Conservation (phyloP, 1,140 invertebrate genomes). For the Mya arenaria region DNA sequence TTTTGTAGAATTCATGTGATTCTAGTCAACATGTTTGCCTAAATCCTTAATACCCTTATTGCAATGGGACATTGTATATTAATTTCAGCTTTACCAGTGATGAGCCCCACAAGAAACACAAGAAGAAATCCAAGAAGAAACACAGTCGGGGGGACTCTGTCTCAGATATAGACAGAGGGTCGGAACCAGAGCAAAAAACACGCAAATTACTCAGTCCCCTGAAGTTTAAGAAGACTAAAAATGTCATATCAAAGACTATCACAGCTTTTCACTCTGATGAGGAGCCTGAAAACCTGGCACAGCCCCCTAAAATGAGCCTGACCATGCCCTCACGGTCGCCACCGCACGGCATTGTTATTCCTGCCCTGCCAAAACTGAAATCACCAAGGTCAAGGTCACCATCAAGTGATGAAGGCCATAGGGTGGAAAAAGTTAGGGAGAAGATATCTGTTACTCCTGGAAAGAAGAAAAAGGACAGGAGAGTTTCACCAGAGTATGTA, state of each 20-base stretch:
- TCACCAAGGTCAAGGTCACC: slow-evolving; percentile 50
- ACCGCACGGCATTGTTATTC: background rate
- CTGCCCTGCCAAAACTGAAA: slow-evolving; percentile 24
- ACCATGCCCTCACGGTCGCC: slow-evolving; percentile 44
- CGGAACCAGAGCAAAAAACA: slow-evolving; percentile 28
- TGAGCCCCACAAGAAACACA: slow-evolving; percentile 56
- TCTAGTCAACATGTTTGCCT: background rate
- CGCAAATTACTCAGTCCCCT: slow-evolving; percentile 50
- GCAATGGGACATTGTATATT: background rate
- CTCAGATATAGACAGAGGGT: slow-evolving; percentile 24
- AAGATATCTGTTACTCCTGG: slow-evolving; percentile 48
- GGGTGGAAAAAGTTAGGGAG: slow-evolving; percentile 37
- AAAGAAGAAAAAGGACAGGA: slow-evolving; percentile 45
- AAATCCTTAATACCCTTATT: background rate
- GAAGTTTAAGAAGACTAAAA: slow-evolving; percentile 47
- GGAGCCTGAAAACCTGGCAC: slow-evolving; percentile 33
- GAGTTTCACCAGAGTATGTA: slow-evolving; percentile 31
- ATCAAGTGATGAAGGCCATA: slow-evolving; percentile 35
- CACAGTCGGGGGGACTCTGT: slow-evolving; percentile 33
- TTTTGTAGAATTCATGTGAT: background rate
- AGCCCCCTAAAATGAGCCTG: slow-evolving; percentile 21
- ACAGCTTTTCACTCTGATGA: slow-evolving; percentile 53
- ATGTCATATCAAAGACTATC: slow-evolving; percentile 35
- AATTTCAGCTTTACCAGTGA: slow-evolving; percentile 42
- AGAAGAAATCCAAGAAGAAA: slow-evolving; percentile 60